phyloP scores from a whole-genome alignment of 2,113 vertebrate genomes.

The Astatotilapia flaviijosephi region DNA sequence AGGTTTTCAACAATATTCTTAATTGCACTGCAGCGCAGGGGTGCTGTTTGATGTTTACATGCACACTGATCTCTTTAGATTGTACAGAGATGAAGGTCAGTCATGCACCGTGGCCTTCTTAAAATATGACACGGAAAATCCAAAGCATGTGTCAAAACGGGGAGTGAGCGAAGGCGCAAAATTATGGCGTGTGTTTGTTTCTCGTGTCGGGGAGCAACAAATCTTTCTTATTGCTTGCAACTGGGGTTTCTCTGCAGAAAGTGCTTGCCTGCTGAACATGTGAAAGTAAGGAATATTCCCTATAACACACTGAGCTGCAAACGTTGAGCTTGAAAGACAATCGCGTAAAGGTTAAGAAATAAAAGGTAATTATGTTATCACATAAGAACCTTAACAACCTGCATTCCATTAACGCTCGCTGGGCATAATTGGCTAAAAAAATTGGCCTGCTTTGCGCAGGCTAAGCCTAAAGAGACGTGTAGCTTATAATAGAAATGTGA shows the following conservation, averaged over 20 bases:
- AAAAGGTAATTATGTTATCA: neutral
- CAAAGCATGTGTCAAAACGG: conserved; percentile 25
- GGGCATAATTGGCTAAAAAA: neutral
- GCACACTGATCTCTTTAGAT: conserved; percentile 16
- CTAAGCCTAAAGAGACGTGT: neutral
- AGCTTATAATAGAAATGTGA: neutral
- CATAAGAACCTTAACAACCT: neutral
- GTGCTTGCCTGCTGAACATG: neutral
- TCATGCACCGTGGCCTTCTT: conserved; percentile 24
- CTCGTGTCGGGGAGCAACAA: conserved; percentile 56
- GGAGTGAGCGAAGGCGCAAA: conserved; percentile 14
- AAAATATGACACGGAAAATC: conserved; percentile 33
- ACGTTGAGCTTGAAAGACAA: neutral
- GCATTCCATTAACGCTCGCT: neutral
- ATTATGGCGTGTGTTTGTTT: conserved; percentile 40
- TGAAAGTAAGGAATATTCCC: neutral
- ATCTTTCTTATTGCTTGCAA: conserved; percentile 39
- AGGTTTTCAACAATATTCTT: conserved; percentile 31
- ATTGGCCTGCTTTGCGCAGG: neutral
- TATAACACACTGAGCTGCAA: neutral
- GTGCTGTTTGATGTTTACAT: conserved; percentile 14
- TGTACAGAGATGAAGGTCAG: conserved; percentile 23
- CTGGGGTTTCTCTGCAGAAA: neutral
- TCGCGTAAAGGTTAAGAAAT: neutral
- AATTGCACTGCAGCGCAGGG: neutral